These are phyloP conservation scores for Drepanosiphum platanoidis DNA, from an alignment of 2,888 invertebrate genomes.

Conservation along the genomic window DNA sequence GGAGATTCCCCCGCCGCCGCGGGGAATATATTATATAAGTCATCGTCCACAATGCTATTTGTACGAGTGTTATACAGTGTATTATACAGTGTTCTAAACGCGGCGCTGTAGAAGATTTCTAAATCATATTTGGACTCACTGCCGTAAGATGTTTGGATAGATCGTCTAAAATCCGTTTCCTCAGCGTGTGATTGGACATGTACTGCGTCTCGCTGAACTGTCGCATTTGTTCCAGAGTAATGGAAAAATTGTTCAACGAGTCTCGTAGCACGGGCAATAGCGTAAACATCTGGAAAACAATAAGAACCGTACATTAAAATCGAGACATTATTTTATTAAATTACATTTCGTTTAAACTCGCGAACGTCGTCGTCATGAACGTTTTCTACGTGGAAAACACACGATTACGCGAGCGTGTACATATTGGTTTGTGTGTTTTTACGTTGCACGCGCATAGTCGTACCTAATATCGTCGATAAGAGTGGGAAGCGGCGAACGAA, in stretches of 20 bases:
- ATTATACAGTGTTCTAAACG: neutral
- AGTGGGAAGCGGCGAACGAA: too few relatives aligned
- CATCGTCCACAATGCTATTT: too few relatives aligned
- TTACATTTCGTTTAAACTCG: too few relatives aligned
- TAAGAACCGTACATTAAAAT: conserved; percentile 37
- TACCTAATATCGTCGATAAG: too few relatives aligned
- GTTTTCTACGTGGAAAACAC: too few relatives aligned
- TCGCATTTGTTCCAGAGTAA: conserved; percentile 69
- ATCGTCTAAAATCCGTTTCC: conserved; percentile 32
- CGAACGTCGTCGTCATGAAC: too few relatives aligned
- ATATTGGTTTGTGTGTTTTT: too few relatives aligned
- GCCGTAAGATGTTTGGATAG: conserved; percentile 34
- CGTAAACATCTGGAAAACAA: conserved; percentile 71
- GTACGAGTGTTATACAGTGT: neutral
- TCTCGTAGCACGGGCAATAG: conserved; percentile 73
- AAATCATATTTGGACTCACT: conserved; percentile 9
- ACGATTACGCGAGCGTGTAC: too few relatives aligned
- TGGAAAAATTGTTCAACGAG: conserved; percentile 69
- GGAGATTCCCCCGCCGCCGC: too few relatives aligned
- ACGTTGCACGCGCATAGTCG: too few relatives aligned
- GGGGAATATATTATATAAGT: too few relatives aligned
- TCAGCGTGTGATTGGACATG: neutral
- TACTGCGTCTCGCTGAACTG: conserved; percentile 47
- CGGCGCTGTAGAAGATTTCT: neutral
- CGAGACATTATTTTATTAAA: too few relatives aligned